Evolutionary conservation across 2,113 vertebrate genomes (phyloP).

Genomic region (Oryzias curvinotus): DNA sequence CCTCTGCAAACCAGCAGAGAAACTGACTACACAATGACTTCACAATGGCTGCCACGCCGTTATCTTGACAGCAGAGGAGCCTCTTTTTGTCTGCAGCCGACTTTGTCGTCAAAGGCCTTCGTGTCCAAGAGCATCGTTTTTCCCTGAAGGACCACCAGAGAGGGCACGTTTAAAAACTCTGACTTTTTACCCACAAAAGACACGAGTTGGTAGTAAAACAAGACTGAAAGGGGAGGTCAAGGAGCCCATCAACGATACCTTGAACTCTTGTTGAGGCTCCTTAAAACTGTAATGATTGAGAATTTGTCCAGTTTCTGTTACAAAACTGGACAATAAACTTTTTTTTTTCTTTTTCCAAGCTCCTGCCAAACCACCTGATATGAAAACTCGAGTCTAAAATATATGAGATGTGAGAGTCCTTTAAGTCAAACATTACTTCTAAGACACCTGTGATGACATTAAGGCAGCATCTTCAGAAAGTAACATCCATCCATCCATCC

Average conservation of each 20-base stretch:
- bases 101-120: slow-evolving; percentile 45
- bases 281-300: neutral
- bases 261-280: slow-evolving; percentile 24
- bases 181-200: neutral
- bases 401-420: too few species aligned
- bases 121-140: slow-evolving; percentile 40
- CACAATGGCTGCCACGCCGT: slow-evolving; percentile 64
- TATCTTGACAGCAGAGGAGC: slow-evolving; percentile 72
- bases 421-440: too few species aligned
- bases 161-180: neutral
- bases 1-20: slow-evolving; percentile 51
- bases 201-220: slow-evolving; percentile 1
- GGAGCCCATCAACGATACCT: slow-evolving; percentile 3
- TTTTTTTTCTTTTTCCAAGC: too few species aligned
- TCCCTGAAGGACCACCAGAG: slow-evolving; percentile 20
- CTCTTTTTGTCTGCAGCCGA: slow-evolving; percentile 65
- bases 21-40: slow-evolving; percentile 63
- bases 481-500: too few species aligned
- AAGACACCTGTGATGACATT: too few species aligned
- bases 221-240: neutral
- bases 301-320: too few species aligned
- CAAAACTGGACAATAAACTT: too few species aligned
- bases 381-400: too few species aligned
- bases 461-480: too few species aligned
- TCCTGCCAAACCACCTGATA: too few species aligned